Evolutionary conservation across 2,888 invertebrate species (phyloP).

Genomic region (Rosalia funebris): DNA sequence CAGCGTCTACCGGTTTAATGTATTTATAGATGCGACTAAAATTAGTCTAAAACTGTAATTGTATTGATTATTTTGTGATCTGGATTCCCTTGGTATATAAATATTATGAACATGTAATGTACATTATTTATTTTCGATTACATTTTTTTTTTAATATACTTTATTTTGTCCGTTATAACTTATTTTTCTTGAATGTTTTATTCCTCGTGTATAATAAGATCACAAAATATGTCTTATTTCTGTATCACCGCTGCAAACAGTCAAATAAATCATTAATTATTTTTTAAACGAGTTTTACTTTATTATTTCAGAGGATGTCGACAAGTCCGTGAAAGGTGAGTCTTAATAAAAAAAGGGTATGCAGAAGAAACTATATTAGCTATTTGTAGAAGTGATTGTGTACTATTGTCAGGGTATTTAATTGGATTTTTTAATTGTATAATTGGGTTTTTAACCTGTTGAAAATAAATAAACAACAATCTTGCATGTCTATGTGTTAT

Average conservation of each 20-base stretch:
- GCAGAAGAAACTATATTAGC: too few species aligned
- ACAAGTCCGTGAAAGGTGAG: too few species aligned
- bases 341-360: too few species aligned
- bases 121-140: slow-evolving; percentile 24
- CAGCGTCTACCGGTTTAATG: slow-evolving; percentile 78
- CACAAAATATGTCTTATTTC: not conserved
- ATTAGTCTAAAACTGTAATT: slow-evolving; percentile 21
- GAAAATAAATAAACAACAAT: too few species aligned
- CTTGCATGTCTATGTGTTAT: too few species aligned
- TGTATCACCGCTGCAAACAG: slow-evolving; percentile 6
- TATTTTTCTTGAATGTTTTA: slow-evolving; percentile 4
- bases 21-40: slow-evolving; percentile 55
- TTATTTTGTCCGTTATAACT: slow-evolving; percentile 2
- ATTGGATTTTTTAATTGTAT: too few species aligned
- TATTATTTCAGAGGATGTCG: not conserved
- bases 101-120: slow-evolving; percentile 16
- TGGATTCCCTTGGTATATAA: slow-evolving; percentile 15
- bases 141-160: slow-evolving; percentile 1
- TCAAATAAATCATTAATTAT: slow-evolving; percentile 10
- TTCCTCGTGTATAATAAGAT: not conserved
- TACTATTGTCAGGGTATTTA: too few species aligned
- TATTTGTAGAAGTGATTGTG: too few species aligned
- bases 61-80: slow-evolving; percentile 22
- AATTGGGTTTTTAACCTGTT: too few species aligned
- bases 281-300: slow-evolving; percentile 2